Evolutionary conservation across 2,113 vertebrate species (phyloP), one percentile per base, ranked within the genome.

Genomic region (Hystrix cristata): DNA sequence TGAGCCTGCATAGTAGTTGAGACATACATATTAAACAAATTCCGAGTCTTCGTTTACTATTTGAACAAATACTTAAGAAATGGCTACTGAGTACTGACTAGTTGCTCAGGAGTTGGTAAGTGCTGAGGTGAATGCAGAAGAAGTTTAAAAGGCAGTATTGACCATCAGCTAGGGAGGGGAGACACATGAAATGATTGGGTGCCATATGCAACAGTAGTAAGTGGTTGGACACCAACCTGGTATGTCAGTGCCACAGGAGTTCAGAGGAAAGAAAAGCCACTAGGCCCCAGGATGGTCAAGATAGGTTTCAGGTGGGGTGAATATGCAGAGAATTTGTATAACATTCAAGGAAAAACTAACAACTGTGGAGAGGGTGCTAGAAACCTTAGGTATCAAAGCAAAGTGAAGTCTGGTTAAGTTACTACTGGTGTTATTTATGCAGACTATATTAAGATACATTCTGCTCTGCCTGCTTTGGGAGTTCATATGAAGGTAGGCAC

Each of bases 341-440:
- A 23, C 31, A 31, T 72, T 72, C 19, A 38, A 46, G 83, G 67
- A n/a, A 94, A 65, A 95, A 67, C 59, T 48, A 71, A 76, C 29
- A 84, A 82, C 18, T 48, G 23, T 59, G 85, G 34, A 38, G 7
- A 38, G 34, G 16, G 19, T 79, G 21, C 55, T 51, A 12, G 59
- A 90, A 87, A 90, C 27, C 27, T 90, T 59, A 71, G 31, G n/a
- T 71, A 55, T 96, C 83, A 83, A 67, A 93, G 72, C 59, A 93
- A 65, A 88, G 16, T 11, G 29, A 95, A 57, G 78, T 60, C 43
- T 57, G 67, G 9, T 43, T 72, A 84, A 71, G 16, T 21, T 60
- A 8, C 38, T 60, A 48, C 9, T 57, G 85, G 51, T 53, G 38
- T 25, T 82, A 38, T 2, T 31, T 72, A 38, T 5, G 3, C 46